Evolutionary conservation across 2,113 vertebrate species (phyloP).

Genomic region (Brienomyrus brachyistius): DNA sequence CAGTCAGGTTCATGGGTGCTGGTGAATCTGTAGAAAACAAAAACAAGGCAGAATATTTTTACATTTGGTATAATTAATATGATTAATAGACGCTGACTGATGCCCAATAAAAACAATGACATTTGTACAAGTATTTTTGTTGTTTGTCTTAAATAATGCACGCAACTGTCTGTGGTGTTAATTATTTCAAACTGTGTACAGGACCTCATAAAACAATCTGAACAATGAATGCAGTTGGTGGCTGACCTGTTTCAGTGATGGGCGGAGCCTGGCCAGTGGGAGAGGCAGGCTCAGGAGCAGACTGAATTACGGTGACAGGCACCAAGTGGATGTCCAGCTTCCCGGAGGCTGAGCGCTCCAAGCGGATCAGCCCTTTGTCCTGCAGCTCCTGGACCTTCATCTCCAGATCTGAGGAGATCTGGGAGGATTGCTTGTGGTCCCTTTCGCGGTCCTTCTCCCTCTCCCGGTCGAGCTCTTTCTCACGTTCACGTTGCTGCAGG

Average conservation of each 20-base stretch:
- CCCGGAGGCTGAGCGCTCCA: conserved; percentile 68
- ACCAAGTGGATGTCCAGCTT: conserved; percentile 73
- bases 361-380: conserved; percentile 75
- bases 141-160: not conserved
- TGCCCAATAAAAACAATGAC: not conserved
- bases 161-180: not conserved
- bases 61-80: not conserved
- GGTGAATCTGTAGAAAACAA: not conserved
- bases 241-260: conserved; percentile 27
- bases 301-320: conserved; percentile 59
- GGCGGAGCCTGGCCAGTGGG: not conserved
- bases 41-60: not conserved
- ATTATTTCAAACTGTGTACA: not conserved
- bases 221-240: not conserved
- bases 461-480: conserved; percentile 55
- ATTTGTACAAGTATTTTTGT: not conserved
- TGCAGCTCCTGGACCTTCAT: conserved; percentile 76
- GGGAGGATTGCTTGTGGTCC: conserved; percentile 1
- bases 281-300: conserved; percentile 18
- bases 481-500: conserved; percentile 62
- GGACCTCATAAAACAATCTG: not conserved
- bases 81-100: not conserved
- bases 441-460: conserved; percentile 46
- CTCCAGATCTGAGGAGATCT: conserved; percentile 62
- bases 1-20: not conserved